Evolutionary conservation across 2,113 vertebrate genomes (phyloP).

Genomic region (Micromys minutus): DNA sequence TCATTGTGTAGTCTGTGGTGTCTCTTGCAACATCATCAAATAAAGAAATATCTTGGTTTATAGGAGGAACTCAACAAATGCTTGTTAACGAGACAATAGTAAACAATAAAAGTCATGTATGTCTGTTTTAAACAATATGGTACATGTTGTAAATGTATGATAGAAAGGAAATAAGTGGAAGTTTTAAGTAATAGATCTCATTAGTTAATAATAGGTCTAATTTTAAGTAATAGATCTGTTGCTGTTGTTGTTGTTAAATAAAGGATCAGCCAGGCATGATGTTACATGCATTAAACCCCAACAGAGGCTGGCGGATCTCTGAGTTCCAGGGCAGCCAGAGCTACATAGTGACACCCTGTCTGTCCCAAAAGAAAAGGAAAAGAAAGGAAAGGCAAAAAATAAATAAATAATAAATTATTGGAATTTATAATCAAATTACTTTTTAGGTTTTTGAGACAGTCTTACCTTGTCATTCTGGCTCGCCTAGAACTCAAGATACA

Average conservation of each 20-base stretch:
- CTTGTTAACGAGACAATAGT: background rate
- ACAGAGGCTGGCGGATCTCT: background rate
- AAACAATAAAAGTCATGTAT: background rate
- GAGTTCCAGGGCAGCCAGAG: background rate
- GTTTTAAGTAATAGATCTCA: conserved; percentile 22
- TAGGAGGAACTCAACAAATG: conserved; percentile 14
- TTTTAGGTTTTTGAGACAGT: background rate
- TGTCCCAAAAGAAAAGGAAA: background rate
- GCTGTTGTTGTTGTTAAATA: too few relatives aligned
- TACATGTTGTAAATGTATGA: background rate
- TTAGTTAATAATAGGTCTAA: too few relatives aligned
- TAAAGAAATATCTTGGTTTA: conserved; percentile 42
- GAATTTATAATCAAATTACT: conserved; percentile 24
- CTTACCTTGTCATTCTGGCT: background rate
- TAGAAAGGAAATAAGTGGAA: conserved; percentile 32
- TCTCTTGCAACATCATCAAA: background rate
- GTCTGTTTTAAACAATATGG: background rate
- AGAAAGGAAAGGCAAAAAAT: background rate
- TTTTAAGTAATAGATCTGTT: conserved; percentile 22
- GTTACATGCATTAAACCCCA: background rate
- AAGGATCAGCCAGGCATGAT: background rate
- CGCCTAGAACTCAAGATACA: background rate
- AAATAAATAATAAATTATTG: background rate
- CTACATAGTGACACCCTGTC: background rate
- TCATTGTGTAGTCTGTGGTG: background rate